Evolutionary conservation across 2,113 vertebrate species (phyloP).

Genomic region (Puffinus mauretanicus): DNA sequence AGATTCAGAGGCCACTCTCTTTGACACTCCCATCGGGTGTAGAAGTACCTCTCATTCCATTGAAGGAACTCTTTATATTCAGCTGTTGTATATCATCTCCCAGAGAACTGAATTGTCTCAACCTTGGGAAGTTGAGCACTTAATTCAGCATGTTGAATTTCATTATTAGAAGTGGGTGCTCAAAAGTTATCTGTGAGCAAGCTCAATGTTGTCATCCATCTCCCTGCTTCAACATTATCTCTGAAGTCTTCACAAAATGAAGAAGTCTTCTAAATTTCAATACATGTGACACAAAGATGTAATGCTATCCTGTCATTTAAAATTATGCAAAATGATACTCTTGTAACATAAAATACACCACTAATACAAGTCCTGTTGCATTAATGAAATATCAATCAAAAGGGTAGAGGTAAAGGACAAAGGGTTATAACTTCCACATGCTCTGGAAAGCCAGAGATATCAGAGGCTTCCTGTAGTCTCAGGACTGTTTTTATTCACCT

Average conservation of each 20-base stretch:
- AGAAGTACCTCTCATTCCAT: not conserved
- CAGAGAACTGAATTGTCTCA: not conserved
- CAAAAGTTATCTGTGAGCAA: not conserved
- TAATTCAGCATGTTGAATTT: not conserved
- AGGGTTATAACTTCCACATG: not conserved
- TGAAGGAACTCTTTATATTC: not conserved
- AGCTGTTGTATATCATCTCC: not conserved
- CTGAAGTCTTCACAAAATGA: not conserved
- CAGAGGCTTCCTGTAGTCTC: not conserved
- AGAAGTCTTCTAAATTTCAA: not conserved
- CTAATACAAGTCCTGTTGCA: not conserved
- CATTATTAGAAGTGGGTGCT: not conserved
- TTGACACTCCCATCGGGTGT: not conserved
- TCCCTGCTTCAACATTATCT: not conserved
- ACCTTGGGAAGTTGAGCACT: not conserved
- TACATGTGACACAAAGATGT: not conserved
- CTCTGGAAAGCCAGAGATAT: not conserved
- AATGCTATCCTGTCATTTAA: not conserved
- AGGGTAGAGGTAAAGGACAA: not conserved
- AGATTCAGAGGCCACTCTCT: not conserved
- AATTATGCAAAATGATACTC: not conserved
- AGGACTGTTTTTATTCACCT: not conserved
- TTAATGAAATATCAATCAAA: not conserved
- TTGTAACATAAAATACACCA: not conserved
- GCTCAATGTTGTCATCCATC: not conserved